Base-by-base conservation (phyloP, 2,888 invertebrate genomes). In the Acanthopleura granulata region DNA sequence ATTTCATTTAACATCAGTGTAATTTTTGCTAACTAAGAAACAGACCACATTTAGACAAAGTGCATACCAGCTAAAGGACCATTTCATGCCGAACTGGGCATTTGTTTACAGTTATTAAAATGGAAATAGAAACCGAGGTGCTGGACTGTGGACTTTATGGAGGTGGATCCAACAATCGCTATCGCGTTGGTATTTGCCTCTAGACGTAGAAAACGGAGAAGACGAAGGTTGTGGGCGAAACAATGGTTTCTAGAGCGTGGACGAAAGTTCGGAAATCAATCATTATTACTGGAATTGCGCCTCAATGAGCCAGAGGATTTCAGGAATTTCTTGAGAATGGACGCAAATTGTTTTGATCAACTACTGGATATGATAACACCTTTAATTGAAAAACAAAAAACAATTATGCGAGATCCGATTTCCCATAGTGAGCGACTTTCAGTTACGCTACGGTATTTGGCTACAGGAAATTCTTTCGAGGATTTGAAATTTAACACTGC, bases 401-500 rank as follows among this genome's bases (percentile, higher is more conserved):
- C 15, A 72, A 4, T 27, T 49, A 75, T 76, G 75, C 70, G 76
- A 49, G 62, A 76, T 3, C 29, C 75, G 16, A 78, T 77, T 22
- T 72, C 76, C 22, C 73, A 75, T 18, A 49, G 40, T 15, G 74
- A 77, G 50, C 75, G 78, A 66, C 72, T 78, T 22, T 73, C 76
- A 18, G n/a, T 78, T 15, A 76, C 78, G 12, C 71, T 78, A 18
- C 62, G 78, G 16, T 78, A 71, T 66, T 50, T 74, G 40, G 76
- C 62, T 18, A 73, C 40, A 61, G 76, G 74, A 6, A 66, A 75
- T 62, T 49, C 72, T 22, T 75, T 62, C 49, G 72, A 75, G 57
- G 75, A 75, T 75, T 50, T 75, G 72, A 75, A 75, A 62, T 75
- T 75, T 50, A 27, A 62, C 61, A 75, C 61, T 50, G 75, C 75